Percentiles rank a stretch among this genome's conserved stretches.
Evolutionary conservation across 1,140 invertebrate species (phyloP).

Genomic region (Colletes gigas): DNA sequence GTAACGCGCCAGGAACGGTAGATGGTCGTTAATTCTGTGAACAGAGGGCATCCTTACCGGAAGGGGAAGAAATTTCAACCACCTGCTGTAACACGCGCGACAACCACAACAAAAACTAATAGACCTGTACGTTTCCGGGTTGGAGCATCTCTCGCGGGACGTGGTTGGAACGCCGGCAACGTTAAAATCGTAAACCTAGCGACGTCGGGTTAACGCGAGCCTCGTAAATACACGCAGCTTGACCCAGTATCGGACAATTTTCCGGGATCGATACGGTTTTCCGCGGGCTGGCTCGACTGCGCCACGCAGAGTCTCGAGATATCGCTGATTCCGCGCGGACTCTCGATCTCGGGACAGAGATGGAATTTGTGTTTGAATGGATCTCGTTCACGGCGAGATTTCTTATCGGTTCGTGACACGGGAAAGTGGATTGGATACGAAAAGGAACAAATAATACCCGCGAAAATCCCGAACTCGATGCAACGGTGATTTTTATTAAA

Average conservation of each 20-base stretch:
- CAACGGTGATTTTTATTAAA: no score
- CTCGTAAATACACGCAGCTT: constrained; percentile 56
- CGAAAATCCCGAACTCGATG: no score
- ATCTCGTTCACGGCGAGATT: neutral
- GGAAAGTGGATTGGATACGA: no score
- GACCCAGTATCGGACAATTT: constrained; percentile 65
- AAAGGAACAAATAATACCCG: no score
- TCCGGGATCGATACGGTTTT: constrained; percentile 64
- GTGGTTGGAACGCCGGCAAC: neutral
- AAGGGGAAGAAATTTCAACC: no score
- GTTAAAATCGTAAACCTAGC: constrained; percentile 27
- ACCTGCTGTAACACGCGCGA: no score
- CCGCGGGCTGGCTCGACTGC: constrained; percentile 1
- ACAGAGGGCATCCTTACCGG: no score
- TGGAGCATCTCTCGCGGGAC: neutral
- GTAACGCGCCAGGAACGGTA: no score
- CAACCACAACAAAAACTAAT: no score
- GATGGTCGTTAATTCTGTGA: no score
- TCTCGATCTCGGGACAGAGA: neutral
- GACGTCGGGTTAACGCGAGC: constrained; percentile 9
- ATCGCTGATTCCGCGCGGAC: neutral
- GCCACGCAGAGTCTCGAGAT: constrained; percentile 31
- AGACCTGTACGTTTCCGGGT: no score
- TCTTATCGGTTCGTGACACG: neutral
- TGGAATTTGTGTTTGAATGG: constrained; percentile 6